Evolutionary conservation across 2,113 vertebrate species (phyloP).

Genomic region (Parus major): DNA sequence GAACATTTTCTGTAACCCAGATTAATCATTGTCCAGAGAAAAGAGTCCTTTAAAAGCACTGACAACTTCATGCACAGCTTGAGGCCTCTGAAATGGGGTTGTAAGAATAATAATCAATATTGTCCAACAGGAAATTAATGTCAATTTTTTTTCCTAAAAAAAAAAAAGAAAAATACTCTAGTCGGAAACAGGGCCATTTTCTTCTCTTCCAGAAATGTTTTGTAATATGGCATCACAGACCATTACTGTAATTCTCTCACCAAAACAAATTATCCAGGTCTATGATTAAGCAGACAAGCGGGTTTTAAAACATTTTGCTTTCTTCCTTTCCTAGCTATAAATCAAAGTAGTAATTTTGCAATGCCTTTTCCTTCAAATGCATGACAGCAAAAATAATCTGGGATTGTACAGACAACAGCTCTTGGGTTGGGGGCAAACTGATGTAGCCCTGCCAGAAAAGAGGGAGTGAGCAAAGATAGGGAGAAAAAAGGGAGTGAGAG

Average conservation of each 20-base stretch:
- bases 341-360: background rate
- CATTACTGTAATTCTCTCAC: background rate
- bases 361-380: background rate
- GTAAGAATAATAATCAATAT: slow-evolving; percentile 19
- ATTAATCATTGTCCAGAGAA: background rate
- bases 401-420: background rate
- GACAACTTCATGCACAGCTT: background rate
- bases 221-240: background rate
- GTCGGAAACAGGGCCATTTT: background rate
- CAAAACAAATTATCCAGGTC: background rate
- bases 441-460: background rate
- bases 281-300: background rate
- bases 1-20: slow-evolving; percentile 21
- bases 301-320: background rate
- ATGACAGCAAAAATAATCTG: background rate
- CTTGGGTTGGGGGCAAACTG: background rate
- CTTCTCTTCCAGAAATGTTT: slow-evolving; percentile 14
- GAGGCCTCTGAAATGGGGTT: background rate
- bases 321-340: background rate
- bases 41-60: background rate
- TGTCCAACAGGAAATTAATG: slow-evolving; percentile 12
- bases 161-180: background rate
- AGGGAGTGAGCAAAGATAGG: background rate
- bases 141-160: background rate
- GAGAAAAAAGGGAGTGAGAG: background rate